Evolutionary conservation across 2,888 invertebrate species (phyloP), one percentile per base, ranked within the genome.

Genomic region (Altica lythri): DNA sequence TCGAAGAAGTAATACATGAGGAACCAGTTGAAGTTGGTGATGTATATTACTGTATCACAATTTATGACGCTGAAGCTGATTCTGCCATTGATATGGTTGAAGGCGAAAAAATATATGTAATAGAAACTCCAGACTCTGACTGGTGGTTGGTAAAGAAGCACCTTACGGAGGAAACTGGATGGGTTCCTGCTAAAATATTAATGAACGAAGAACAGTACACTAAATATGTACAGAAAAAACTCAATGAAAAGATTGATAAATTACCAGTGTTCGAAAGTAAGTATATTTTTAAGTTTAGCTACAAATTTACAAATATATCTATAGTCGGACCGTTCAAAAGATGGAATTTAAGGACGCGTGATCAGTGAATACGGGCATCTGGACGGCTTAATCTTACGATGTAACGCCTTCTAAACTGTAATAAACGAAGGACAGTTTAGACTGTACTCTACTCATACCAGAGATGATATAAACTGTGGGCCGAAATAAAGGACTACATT

Each of bases 111-210:
- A 86, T 95, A 4, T 90, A 90, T 66, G 87, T 95, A 22, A 38
- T 76, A 83, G 90, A 91, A 77, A 88, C 88, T 46, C 88, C 89
- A 43, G 91, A 91, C 73, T 83, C 87, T 46, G 94, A 94, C 72
- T 94, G 94, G 93, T 95, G 94, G 93, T 91, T 89, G 70, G 91
- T 95, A 0, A 86, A 86, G 66, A 95, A 95, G 75, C 87, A 90
- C 73, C 79, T 93, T 17, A 93, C 93, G 0, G 89, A 92, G 73
- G 93, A 95, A 77, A 91, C 89, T 67, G 95, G 95, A 55, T 93
- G 92, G 89, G 93, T 94, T n/a, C 94, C 94, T 10, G 90, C 93
- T 0, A 89, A 90, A 72, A 89, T 91, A 70, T 79, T 95, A 2
- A 88, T 92, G 82, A 89, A 91, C 67, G 90, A 91, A 73, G 79